Evolutionary conservation across 2,113 vertebrate species (phyloP).

Genomic region (Oreocharis arfaki): DNA sequence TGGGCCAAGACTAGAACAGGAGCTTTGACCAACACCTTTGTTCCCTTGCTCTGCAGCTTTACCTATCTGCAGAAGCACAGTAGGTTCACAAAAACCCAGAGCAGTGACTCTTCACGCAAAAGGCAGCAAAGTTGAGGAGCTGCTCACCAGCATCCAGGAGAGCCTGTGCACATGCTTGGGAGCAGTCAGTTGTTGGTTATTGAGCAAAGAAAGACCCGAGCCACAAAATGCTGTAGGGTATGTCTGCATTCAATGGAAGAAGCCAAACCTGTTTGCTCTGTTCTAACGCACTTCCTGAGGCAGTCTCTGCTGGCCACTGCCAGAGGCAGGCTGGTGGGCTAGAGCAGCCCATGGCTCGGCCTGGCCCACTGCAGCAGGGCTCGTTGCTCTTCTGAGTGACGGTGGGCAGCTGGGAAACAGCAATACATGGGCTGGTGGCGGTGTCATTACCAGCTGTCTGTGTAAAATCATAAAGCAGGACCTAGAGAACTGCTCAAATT

Average conservation of each 20-base stretch:
- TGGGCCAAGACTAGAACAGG: not conserved
- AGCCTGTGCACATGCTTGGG: not conserved
- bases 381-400: not conserved
- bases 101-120: not conserved
- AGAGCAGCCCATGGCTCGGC: not conserved
- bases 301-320: not conserved
- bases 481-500: not conserved
- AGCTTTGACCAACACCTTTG: not conserved
- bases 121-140: not conserved
- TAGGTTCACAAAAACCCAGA: not conserved
- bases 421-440: not conserved
- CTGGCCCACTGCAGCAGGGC: rapidly evolving
- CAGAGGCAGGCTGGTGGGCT: not conserved
- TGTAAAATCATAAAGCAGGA: not conserved
- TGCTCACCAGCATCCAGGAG: not conserved
- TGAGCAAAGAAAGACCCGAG: not conserved
- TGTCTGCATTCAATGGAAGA: not conserved
- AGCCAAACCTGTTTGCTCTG: not conserved
- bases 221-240: not conserved
- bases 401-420: not conserved
- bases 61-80: not conserved
- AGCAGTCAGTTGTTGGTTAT: not conserved
- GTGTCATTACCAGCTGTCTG: not conserved
- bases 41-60: not conserved
- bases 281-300: not conserved